phyloP scores from a whole-genome alignment of 1,140 invertebrate species.

The Cotesia vestalis region DNA sequence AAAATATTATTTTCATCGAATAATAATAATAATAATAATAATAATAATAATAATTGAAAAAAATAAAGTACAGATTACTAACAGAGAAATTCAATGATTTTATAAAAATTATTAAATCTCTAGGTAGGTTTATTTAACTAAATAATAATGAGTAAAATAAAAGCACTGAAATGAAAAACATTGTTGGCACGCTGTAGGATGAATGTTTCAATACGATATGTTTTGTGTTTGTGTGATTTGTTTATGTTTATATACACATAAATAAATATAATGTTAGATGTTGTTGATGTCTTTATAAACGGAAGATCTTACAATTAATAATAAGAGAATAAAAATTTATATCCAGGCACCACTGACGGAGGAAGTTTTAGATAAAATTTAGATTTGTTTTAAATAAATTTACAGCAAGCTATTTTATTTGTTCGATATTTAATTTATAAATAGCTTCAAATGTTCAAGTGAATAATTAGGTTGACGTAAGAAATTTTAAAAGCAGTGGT shows the following conservation, averaged over 20 bases:
- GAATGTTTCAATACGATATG: conserved; percentile 45
- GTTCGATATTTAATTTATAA: conserved; percentile 19
- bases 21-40: conserved; percentile 7
- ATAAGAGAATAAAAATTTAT: conserved; percentile 26
- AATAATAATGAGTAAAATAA: conserved; percentile 18
- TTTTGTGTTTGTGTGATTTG: conserved; percentile 21
- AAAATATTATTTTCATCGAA: conserved; percentile 38
- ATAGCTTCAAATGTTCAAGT: conserved; percentile 36
- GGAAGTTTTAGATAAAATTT: conserved; percentile 29
- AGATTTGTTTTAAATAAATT: conserved; percentile 14
- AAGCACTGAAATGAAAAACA: conserved; percentile 21
- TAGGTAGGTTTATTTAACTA: too few species aligned
- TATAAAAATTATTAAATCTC: too few species aligned
- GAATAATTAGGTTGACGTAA: conserved; percentile 8
- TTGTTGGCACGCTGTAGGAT: conserved; percentile 65
- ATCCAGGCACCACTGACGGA: conserved; percentile 35
- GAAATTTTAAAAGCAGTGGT: conserved; percentile 29
- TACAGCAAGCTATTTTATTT: conserved; percentile 14
- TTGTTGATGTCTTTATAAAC: conserved; percentile 36
- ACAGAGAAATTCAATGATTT: too few species aligned
- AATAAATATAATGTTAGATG: conserved; percentile 20
- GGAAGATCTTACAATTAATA: conserved; percentile 50
- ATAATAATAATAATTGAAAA: conserved; percentile 10
- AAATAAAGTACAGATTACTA: neutral
- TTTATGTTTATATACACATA: conserved; percentile 26